A percentile compares a stretch with the other conserved stretches of the same genome.
Evolutionary conservation across 2,888 invertebrate species (phyloP).

Genomic region (Acheta domesticus): DNA sequence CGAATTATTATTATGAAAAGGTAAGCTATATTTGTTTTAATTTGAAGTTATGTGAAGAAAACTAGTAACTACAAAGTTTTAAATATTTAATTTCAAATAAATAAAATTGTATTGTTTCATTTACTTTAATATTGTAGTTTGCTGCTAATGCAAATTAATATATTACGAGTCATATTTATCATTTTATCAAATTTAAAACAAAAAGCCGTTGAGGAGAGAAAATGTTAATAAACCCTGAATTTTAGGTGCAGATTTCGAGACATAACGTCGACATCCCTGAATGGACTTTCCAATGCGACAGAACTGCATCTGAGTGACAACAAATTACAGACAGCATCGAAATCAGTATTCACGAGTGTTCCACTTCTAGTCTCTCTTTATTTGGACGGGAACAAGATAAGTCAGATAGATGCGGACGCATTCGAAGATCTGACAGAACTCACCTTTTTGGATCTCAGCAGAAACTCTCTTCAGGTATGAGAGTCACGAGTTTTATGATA

Average conservation of each 20-base stretch:
- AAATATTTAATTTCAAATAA: no score
- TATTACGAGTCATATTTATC: no score
- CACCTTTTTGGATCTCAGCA: not conserved
- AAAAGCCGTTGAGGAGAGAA: not conserved
- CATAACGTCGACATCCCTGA: not conserved
- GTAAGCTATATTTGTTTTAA: not conserved
- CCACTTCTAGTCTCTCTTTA: not conserved
- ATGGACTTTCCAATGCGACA: not conserved
- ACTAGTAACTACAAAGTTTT: no score
- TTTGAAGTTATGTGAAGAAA: no score
- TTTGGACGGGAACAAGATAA: not conserved
- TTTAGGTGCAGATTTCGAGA: not conserved
- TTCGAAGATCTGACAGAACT: not conserved
- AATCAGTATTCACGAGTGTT: not conserved
- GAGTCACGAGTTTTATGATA: no score
- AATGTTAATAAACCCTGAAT: not conserved
- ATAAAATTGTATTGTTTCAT: no score
- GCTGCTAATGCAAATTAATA: no score
- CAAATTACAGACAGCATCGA: not conserved
- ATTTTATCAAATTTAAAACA: no score
- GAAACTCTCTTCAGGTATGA: not conserved
- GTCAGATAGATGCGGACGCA: not conserved
- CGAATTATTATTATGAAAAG: not conserved
- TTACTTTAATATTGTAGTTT: no score
- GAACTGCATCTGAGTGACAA: constrained; percentile 3